Conservation (phyloP, 2,797 vertebrate species). For the Acrossocheilus wenchowensis region DNA sequence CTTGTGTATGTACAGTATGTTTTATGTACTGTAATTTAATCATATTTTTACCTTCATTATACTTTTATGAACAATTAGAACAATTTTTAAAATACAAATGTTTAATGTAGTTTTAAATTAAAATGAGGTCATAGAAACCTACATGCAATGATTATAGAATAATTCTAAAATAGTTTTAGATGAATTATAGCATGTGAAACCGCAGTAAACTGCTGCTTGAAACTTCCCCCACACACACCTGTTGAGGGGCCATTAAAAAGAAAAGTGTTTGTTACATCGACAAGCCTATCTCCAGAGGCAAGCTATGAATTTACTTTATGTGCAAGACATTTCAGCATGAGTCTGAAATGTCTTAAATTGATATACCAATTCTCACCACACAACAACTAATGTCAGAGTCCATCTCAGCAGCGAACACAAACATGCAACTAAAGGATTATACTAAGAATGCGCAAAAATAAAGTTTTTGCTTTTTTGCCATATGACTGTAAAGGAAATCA, state of each 20-base stretch:
- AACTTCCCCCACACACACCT: slow-evolving; percentile 41
- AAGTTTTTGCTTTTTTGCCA: not conserved
- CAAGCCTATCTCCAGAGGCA: slow-evolving; percentile 41
- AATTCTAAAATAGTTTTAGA: not conserved
- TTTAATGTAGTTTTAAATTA: not conserved
- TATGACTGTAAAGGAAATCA: slow-evolving; percentile 37
- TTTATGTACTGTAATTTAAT: too few species aligned
- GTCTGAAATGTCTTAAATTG: slow-evolving; percentile 44
- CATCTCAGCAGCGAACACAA: slow-evolving; percentile 49
- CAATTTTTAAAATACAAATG: not conserved
- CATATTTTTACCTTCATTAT: not conserved
- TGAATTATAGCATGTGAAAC: not conserved
- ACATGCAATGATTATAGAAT: not conserved
- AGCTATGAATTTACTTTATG: slow-evolving; percentile 41
- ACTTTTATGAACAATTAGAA: not conserved
- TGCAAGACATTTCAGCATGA: slow-evolving; percentile 43
- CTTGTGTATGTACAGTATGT: not conserved
- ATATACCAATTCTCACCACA: slow-evolving; percentile 44
- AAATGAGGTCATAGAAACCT: not conserved
- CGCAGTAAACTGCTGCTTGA: not conserved
- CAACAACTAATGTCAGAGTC: slow-evolving; percentile 23
- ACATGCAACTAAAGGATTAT: slow-evolving; percentile 48
- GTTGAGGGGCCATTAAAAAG: slow-evolving; percentile 31
- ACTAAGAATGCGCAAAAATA: not conserved
- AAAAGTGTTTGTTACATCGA: slow-evolving; percentile 43